Conservation (phyloP, 2,888 invertebrate species). For the Drosophila seclusa region DNA sequence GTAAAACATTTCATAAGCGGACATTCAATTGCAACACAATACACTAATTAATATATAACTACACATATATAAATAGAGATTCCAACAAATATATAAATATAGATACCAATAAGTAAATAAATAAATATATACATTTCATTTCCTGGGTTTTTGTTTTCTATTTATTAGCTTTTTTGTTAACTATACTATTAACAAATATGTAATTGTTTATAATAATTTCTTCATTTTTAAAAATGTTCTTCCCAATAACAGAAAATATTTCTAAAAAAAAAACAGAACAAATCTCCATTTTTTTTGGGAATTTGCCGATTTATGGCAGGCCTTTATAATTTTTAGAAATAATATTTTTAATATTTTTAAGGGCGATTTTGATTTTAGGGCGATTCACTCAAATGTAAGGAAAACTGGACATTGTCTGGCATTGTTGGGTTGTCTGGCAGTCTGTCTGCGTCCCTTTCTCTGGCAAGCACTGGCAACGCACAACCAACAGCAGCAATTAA, state of each 20-base stretch:
- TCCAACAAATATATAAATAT: background rate
- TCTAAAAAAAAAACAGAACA: no score
- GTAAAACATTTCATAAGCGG: slow-evolving; percentile 72
- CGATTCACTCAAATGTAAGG: background rate
- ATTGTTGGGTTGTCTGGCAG: background rate
- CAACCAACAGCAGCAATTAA: slow-evolving; percentile 56
- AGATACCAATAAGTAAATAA: background rate
- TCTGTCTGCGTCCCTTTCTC: background rate
- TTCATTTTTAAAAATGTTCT: no score
- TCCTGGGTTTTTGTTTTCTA: no score
- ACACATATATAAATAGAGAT: background rate
- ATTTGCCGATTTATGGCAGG: background rate
- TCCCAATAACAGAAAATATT: no score
- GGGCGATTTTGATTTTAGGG: background rate
- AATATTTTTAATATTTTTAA: background rate
- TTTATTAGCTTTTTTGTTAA: background rate
- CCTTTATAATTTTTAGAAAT: no score
- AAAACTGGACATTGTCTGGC: background rate
- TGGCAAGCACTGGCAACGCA: slow-evolving; percentile 15
- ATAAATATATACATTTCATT: background rate
- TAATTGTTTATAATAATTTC: no score
- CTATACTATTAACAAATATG: no score
- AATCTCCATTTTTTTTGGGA: no score
- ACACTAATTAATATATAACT: background rate
- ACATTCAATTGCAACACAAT: slow-evolving; percentile 49